These are phyloP conservation scores for Sorex araneus DNA, from an alignment of 2,113 vertebrate species.

Conservation along the genomic window DNA sequence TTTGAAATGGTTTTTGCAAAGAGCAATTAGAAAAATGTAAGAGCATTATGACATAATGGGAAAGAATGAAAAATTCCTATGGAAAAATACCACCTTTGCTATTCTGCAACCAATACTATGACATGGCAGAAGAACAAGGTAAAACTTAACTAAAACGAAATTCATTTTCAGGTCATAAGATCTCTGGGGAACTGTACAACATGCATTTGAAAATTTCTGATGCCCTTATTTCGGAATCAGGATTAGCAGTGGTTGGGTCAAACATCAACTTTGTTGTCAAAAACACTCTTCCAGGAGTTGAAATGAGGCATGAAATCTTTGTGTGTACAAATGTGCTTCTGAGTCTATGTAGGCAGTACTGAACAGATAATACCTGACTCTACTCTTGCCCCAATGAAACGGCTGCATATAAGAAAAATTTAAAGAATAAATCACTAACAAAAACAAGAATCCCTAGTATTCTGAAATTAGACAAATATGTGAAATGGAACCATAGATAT, in stretches of 20 bases:
- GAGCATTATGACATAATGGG: background rate
- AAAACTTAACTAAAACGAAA: background rate
- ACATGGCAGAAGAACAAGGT: background rate
- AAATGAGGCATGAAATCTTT: background rate
- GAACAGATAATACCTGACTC: background rate
- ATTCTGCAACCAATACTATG: conserved; percentile 50
- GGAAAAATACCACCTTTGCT: background rate
- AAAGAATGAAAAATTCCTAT: background rate
- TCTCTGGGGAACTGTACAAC: background rate
- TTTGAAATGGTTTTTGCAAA: background rate
- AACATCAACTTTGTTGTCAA: background rate
- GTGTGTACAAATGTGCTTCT: background rate
- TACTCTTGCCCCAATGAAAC: background rate
- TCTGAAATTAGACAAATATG: background rate
- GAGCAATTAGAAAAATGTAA: background rate
- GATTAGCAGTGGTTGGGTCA: background rate
- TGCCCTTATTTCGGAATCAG: background rate
- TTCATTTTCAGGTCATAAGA: background rate
- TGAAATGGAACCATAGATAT: background rate
- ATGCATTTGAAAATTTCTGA: background rate
- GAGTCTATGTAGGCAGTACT: background rate
- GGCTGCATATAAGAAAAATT: background rate
- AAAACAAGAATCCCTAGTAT: background rate
- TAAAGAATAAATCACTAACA: background rate
- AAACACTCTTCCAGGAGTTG: background rate